Evolutionary conservation across 2,888 invertebrate genomes (phyloP).

Genomic region (Acleris literana): DNA sequence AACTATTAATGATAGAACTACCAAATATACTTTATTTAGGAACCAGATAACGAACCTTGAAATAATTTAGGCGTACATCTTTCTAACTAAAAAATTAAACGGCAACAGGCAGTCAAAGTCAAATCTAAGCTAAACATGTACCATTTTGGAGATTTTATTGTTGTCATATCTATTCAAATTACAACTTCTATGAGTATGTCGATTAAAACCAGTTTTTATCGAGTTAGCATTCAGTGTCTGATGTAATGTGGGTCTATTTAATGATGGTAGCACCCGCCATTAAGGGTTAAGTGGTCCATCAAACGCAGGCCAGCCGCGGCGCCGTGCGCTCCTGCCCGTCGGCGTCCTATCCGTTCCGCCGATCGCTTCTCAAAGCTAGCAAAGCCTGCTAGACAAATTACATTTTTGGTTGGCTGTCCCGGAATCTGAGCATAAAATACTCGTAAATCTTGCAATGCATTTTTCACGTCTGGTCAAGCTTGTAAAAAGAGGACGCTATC

Average conservation of each 20-base stretch:
- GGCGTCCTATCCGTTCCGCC: conserved; percentile 46
- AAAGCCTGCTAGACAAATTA: conserved; percentile 57
- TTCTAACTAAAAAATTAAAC: too few relatives aligned
- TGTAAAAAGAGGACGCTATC: conserved; percentile 53
- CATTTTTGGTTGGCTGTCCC: conserved; percentile 61
- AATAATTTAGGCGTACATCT: too few relatives aligned
- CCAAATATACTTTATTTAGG: too few relatives aligned
- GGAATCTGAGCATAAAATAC: conserved; percentile 60
- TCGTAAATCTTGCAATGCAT: conserved; percentile 66
- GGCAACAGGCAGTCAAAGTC: too few relatives aligned
- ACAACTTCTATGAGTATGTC: too few relatives aligned
- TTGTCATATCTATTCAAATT: too few relatives aligned
- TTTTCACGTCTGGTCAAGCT: conserved; percentile 66
- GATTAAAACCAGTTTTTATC: too few relatives aligned
- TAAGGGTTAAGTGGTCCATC: conserved; percentile 30
- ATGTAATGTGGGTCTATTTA: conserved; percentile 18
- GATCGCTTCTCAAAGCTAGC: conserved; percentile 49
- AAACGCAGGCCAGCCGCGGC: conserved; percentile 9
- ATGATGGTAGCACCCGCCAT: conserved; percentile 9
- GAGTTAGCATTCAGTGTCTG: not conserved
- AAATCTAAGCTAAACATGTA: too few relatives aligned
- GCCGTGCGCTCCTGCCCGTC: conserved; percentile 20
- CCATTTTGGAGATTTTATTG: too few relatives aligned
- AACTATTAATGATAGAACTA: too few relatives aligned
- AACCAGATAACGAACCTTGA: too few relatives aligned